Base-by-base conservation (phyloP, 2,888 invertebrate species). In the Protophormia terraenovae region DNA sequence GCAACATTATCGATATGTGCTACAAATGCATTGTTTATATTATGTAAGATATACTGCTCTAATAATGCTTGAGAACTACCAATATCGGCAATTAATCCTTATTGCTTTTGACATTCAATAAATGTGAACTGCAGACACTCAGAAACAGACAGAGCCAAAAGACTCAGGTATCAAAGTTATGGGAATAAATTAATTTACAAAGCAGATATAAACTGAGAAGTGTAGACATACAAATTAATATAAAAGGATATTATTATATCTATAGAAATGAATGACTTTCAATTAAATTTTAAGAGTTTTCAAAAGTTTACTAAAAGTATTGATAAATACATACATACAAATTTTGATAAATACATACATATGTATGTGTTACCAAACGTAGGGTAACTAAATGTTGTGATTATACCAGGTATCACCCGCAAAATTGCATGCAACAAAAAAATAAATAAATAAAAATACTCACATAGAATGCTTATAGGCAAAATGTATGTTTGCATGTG, bases 41-140 rank as follows among this genome's bases (percentile, higher is more conserved):
- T 27, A 27, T 14, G 27, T 53, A 24, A 53, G 53, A 53, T 53
- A 27, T 27, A 27, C 53, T 53, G 53, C 53, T 53, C 24, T 53
- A 50, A 19, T 47, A 50, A 32, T 69, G n/a, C 32, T 69, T 50
- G 22, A 50, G 50, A 50, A 22, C 50, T 35, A 32, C 69, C 22
- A 69, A 69, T 53, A 69, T 24, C 69, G 50, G 69, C 69, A 69
- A 69, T 69, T 69, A 69, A 69, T 53, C 22, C 41, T 69, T 69
- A 50, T 69, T 69, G 69, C 69, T 69, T 12, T 10, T 35, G 32
- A 50, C 69, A 32, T 69, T 69, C 32, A 53, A 50, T 66, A 29
- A 16, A 27, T 50, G 55, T 55, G n/a, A 71, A 71, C 35, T 69
- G 24, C n/a, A 35, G 38, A 69, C 32, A 32, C 67, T 22, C 19